A percentile compares a stretch with the other conserved stretches of the same genome.
phyloP scores from a whole-genome alignment of 2,113 vertebrate species.

The Dasyornis broadbenti region DNA sequence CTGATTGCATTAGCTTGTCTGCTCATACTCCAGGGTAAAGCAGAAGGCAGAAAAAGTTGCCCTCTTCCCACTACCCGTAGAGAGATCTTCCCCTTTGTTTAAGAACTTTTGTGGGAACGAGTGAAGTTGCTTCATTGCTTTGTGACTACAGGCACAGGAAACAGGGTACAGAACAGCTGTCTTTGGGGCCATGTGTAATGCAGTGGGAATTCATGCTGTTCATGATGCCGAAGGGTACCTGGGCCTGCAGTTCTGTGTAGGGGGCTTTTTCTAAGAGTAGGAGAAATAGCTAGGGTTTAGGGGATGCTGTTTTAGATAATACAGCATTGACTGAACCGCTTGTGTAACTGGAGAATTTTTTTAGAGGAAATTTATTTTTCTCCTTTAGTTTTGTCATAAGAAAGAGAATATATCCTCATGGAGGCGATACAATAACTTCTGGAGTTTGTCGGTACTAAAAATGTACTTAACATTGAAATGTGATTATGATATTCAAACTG shows the following conservation, averaged over 20 bases:
- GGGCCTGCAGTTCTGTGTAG: not conserved
- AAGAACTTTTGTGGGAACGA: not conserved
- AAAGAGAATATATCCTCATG: not conserved
- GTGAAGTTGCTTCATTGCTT: not conserved
- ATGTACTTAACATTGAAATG: not conserved
- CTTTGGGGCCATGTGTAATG: fast-evolving
- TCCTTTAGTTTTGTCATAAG: not conserved
- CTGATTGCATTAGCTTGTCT: not conserved
- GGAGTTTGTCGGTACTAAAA: not conserved
- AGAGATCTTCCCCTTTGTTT: not conserved
- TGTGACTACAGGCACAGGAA: not conserved
- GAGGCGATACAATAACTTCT: not conserved
- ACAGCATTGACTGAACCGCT: not conserved
- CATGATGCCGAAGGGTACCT: fast-evolving
- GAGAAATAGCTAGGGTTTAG: not conserved
- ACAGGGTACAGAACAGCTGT: not conserved
- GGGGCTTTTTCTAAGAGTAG: not conserved
- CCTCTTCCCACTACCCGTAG: not conserved
- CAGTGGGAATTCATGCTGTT: not conserved
- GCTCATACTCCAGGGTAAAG: not conserved
- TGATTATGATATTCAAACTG: not conserved
- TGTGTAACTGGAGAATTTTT: not conserved
- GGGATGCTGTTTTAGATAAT: not conserved
- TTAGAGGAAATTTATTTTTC: not conserved
- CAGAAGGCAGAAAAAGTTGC: not conserved